Base-by-base conservation (phyloP, 2,888 invertebrate genomes). In the Caenorhabditis imperialis region DNA sequence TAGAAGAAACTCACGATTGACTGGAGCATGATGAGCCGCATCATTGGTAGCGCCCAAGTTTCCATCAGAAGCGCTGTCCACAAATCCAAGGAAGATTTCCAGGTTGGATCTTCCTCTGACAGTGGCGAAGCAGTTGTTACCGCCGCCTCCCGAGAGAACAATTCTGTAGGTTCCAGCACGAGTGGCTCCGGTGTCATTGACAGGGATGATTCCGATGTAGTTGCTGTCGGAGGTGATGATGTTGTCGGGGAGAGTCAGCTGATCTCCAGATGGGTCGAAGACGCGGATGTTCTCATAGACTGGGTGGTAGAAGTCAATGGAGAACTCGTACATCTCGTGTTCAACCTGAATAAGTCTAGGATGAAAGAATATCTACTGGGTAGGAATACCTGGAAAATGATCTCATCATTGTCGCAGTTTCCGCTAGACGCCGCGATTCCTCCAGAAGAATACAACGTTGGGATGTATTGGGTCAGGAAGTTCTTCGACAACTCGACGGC, bases 301-400 rank as follows among this genome's bases (percentile, higher is more conserved):
- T 18, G 75, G 81, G 60, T 75, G 63, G 63, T 70, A 78, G 78
- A 75, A 82, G 45, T 81, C 77, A 40, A 84, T 67, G 16, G 82
- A 80, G 76, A 84, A 81, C 40, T 81, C 82, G 50, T 75, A 77
- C 60, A 81, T 79, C 22, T 70, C 72, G 38, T 79, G 75, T 44
- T 84, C 83, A 45, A 84, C 72, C 75, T 80, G 54, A 53, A 74
- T 62, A 40, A 47, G 12, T 18, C 6, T 58, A 6, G 16, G 16
- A 16, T 27, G 12, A 14, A 7, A 7, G 12, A 16, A 25, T 30
- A 1, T 22, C 14, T 5, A 2, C 18, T 3, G n/a, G 10, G 33
- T 4, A 23, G 22, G 37, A 18, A 1, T 20, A 74, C 79, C 54
- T 76, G 74, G 80, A 81, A 81, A 44, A 81, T 51, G 40, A 77